Evolutionary conservation across 2,113 vertebrate genomes (phyloP), one percentile per base, ranked within the genome.

Genomic region (mouse (Mus musculus)): DNA sequence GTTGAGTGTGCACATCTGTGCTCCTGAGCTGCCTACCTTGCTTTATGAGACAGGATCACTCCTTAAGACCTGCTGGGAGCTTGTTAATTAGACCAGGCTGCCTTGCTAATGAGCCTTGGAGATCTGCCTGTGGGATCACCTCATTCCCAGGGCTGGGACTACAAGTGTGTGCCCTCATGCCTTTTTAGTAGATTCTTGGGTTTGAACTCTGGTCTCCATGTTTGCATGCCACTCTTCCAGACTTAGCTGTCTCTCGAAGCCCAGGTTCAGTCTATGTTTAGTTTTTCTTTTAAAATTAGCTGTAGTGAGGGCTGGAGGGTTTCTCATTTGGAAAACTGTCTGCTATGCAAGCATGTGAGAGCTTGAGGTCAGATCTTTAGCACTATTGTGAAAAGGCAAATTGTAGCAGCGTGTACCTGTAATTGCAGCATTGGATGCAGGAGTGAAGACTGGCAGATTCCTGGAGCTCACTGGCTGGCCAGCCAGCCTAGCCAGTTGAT

Each of bases 221-320:
- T 65, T 30, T 65, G 14, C 59, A 65, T 65, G 82, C n/a, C 56
- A 61, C 36, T 82, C 39, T 39, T 39, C 36, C 80, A 82, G 36
- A 65, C 59, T 30, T 42, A 85, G 82, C 26, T 87, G 42, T 87
- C 84, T 86, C 42, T 11, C 28, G 10, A 61, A 61, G 36, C 80
- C 54, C 63, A 85, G 82, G 26, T 30, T 85, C 39, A 85, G 82
- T 46, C 63, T 49, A 33, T 42, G 30, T 63, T 89, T 78, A 36
- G 5, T 46, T 92, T n/a, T 93, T 52, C 30, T 86, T 89, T 69
- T 90, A 69, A 77, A 94, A 39, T 91, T 42, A 65, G 71, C 20
- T 61, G 72, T 84, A 52, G 36, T 81, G 75, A 89, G 17, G 14
- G 59, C 39, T 63, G 39, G 39, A 65, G 39, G 30, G 26, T 39